Base-by-base conservation (phyloP, 2,888 invertebrate genomes). In the Thymelicus lineola region DNA sequence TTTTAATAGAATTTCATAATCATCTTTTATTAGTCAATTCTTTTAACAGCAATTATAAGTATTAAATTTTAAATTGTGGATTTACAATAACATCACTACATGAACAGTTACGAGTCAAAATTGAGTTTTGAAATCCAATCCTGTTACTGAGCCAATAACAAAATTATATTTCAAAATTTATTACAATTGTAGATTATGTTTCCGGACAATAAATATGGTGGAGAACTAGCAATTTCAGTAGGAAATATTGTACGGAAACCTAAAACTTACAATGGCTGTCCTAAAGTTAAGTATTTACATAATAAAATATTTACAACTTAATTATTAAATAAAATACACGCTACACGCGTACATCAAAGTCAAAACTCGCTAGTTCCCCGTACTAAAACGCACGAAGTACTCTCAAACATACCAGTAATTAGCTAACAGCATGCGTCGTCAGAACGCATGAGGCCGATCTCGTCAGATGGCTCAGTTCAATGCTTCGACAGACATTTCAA, bases 201-300 rank as follows among this genome's bases (percentile, higher is more conserved):
- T 75, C 73, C 65, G 72, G 69, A 73, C 72, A 71, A 70, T 66
- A 66, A 70, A 68, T 66, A 63, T 28, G 48, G 63, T 67, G 64
- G 46, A 55, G 50, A 69, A 53, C 3, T 17, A 70, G 65, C 28
- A 72, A 28, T 57, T 46, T 65, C 63, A 60, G 50, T 45, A 45
- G 36, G 10, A 17, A 59, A 17, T 70, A 70, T 65, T 65, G 70
- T 59, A 36, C 65, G 61, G 71, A 86, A 86, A 87, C 87, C 75
- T 86, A 86, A 83, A 87, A 90, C 91, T 91, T 89, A 92, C 88
- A 91, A 92, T 89, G 75, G 86, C 90, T 90, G 89, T 76, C 71
- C 58, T 71, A 75, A 46, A 53, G 73, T 72, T 55, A 71, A 80
- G 73, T 86, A 87, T 88, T 83, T 88, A 90, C 86, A 88, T 66